phyloP scores from a whole-genome alignment of 2,113 vertebrate species.

The Hippopotamus amphibius region DNA sequence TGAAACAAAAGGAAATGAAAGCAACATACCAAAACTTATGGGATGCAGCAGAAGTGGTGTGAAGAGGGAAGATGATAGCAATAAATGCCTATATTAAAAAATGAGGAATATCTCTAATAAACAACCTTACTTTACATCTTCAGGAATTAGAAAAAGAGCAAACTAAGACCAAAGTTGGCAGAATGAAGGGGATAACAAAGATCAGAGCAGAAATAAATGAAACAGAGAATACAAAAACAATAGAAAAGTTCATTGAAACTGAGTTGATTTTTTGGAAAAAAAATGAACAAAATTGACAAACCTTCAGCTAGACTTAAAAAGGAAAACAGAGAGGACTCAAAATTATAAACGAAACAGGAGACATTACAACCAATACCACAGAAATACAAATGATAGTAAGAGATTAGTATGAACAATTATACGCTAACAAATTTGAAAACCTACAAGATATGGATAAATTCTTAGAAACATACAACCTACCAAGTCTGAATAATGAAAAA shows the following conservation, averaged over 20 bases:
- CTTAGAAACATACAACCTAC: background rate
- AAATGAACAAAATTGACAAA: background rate
- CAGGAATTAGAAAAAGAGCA: background rate
- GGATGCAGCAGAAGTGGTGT: background rate
- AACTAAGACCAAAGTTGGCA: background rate
- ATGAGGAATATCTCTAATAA: background rate
- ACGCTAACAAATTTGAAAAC: background rate
- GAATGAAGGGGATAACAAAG: background rate
- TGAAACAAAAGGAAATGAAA: background rate
- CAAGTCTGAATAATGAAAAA: background rate
- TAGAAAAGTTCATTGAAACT: background rate
- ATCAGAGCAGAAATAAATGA: background rate
- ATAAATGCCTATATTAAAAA: background rate
- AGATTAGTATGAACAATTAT: background rate
- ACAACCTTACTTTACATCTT: background rate
- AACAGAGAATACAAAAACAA: background rate
- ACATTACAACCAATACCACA: background rate
- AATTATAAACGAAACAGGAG: background rate
- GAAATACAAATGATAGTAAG: background rate
- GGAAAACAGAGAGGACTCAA: background rate
- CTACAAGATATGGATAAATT: background rate
- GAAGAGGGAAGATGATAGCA: background rate
- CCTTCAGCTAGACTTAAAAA: background rate
- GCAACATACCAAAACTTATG: background rate
- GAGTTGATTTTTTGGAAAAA: background rate